phyloP scores from a whole-genome alignment of 2,888 invertebrate species.

The Ectemnius lituratus region DNA sequence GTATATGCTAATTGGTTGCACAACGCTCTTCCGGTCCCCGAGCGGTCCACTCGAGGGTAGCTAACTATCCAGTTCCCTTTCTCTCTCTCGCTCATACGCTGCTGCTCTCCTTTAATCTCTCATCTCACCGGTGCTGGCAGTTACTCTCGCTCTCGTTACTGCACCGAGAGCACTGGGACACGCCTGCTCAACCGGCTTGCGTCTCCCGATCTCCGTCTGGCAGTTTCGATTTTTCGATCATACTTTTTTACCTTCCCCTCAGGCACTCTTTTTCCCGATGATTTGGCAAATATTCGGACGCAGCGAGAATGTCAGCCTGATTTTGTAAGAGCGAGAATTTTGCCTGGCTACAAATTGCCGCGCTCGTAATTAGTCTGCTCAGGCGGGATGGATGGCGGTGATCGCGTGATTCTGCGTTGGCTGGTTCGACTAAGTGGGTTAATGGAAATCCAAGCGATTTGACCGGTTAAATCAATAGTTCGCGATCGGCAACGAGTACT shows the following conservation, averaged over 20 bases:
- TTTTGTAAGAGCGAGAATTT: neutral
- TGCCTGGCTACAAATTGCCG: neutral
- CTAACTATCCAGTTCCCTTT: conserved; percentile 21
- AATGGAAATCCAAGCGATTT: conserved; percentile 1
- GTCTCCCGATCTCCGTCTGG: too few species aligned
- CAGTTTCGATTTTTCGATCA: too few species aligned
- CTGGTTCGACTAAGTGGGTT: neutral
- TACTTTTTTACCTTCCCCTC: too few species aligned
- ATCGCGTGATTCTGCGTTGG: neutral
- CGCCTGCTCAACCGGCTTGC: too few species aligned
- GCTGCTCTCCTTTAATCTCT: conserved; percentile 16
- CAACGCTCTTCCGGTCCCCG: conserved; percentile 54
- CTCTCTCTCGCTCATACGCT: conserved; percentile 12
- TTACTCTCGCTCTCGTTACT: conserved; percentile 9
- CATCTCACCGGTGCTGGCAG: conserved; percentile 5
- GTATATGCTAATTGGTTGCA: conserved; percentile 58
- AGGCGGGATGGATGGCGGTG: neutral
- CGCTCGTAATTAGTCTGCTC: neutral
- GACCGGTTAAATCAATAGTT: conserved; percentile 2
- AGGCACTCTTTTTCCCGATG: too few species aligned
- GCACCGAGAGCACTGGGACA: conserved; percentile 36
- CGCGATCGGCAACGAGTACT: neutral
- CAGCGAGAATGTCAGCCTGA: too few species aligned
- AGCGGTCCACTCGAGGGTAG: conserved; percentile 39
- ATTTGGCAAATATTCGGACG: too few species aligned